phyloP scores from a whole-genome alignment of 1,140 invertebrate species.

The Tetraneura akinire region DNA sequence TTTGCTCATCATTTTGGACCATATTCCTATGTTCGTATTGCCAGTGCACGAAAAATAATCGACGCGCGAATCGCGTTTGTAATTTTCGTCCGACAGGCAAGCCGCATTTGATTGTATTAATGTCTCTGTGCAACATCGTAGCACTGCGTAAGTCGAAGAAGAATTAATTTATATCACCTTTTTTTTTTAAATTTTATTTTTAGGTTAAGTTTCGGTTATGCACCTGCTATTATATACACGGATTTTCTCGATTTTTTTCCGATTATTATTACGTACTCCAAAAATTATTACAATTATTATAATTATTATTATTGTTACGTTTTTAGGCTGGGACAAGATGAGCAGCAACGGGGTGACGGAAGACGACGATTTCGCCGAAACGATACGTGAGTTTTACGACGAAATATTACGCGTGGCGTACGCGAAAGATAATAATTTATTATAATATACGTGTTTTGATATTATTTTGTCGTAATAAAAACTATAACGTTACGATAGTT shows the following conservation, averaged over 20 bases:
- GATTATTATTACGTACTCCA: not conserved
- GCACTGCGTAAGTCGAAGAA: not conserved
- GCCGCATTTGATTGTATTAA: slow-evolving; percentile 7
- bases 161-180: no score
- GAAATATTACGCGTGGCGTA: not conserved
- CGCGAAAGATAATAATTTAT: not conserved
- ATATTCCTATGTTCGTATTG: not conserved
- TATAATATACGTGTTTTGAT: no score
- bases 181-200: no score
- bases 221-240: rapidly evolving
- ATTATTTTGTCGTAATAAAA: no score
- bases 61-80: slow-evolving; percentile 5
- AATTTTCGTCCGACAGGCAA: not conserved
- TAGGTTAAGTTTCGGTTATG: no score
- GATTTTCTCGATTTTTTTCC: not conserved
- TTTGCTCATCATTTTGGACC: slow-evolving; percentile 42
- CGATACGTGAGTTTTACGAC: slow-evolving; percentile 51
- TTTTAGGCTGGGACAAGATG: slow-evolving; percentile 55
- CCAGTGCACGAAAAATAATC: slow-evolving; percentile 22
- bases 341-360: slow-evolving; percentile 54
- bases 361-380: slow-evolving; percentile 53
- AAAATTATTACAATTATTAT: no score
- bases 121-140: slow-evolving; percentile 47
- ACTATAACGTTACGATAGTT: not conserved
- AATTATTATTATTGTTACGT: no score